Percentiles rank a stretch among this genome's conserved stretches.
Evolutionary conservation across 2,113 vertebrate genomes (phyloP).

Genomic region (Ascaphus truei): DNA sequence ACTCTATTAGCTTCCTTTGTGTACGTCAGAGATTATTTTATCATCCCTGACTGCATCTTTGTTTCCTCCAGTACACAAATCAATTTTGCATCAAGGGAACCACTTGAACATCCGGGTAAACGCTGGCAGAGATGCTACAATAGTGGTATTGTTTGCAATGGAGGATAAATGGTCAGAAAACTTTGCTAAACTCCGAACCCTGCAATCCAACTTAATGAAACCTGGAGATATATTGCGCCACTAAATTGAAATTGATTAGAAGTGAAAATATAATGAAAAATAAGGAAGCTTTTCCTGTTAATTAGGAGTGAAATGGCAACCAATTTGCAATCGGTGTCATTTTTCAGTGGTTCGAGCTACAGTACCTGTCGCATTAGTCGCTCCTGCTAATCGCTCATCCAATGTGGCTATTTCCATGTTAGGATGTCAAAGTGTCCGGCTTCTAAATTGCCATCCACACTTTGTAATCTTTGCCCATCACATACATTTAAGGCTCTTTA

Average conservation of each 20-base stretch:
- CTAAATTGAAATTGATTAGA: background rate
- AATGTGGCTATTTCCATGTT: background rate
- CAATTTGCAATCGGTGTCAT: slow-evolving; percentile 31
- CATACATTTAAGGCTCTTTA: background rate
- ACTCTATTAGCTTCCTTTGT: no score
- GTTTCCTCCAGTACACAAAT: no score
- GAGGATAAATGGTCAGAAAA: no score
- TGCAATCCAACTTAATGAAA: background rate
- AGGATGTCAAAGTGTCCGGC: background rate
- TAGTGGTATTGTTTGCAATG: no score
- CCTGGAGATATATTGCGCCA: background rate
- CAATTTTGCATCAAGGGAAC: no score
- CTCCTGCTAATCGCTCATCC: slow-evolving; percentile 24
- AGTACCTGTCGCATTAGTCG: slow-evolving; percentile 10
- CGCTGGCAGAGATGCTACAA: no score
- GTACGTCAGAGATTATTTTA: no score
- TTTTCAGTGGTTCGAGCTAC: slow-evolving; percentile 7
- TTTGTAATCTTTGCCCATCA: slow-evolving; percentile 18
- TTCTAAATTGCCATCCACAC: slow-evolving; percentile 21
- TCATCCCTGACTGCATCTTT: no score
- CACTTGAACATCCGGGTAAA: no score
- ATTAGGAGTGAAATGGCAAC: slow-evolving; percentile 26
- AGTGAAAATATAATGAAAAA: slow-evolving; percentile 11
- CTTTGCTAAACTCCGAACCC: no score
- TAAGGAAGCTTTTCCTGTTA: slow-evolving; percentile 7